Conservation (phyloP, 2,888 invertebrate genomes). For the Tiphia femorata region DNA sequence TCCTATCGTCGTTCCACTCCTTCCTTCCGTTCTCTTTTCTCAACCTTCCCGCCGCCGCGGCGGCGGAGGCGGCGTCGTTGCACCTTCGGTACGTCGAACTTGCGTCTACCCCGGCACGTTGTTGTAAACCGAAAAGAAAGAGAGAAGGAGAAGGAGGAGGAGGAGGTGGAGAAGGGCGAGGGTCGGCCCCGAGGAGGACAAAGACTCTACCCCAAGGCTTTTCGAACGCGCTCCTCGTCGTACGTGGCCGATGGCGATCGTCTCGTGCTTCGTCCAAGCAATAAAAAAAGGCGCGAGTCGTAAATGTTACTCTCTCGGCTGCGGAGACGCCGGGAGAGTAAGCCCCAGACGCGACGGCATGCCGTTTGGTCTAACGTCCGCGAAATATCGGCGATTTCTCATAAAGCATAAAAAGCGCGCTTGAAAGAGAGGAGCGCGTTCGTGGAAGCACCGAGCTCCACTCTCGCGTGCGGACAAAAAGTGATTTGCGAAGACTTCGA, state of each 20-base stretch:
- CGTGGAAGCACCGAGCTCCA: neutral
- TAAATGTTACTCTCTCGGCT: constrained; percentile 39
- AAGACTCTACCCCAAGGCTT: constrained; percentile 24
- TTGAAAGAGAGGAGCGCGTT: neutral
- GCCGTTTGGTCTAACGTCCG: constrained; percentile 24
- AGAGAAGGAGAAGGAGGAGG: constrained; percentile 35
- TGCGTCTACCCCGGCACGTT: constrained; percentile 21
- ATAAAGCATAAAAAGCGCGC: constrained; percentile 15
- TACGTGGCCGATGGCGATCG: neutral
- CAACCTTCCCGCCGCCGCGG: neutral
- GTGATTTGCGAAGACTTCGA: constrained; percentile 16
- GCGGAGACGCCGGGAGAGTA: no score
- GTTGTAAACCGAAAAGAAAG: constrained; percentile 25
- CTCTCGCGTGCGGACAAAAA: constrained; percentile 15
- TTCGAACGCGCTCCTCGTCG: constrained; percentile 14
- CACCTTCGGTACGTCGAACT: constrained; percentile 16
- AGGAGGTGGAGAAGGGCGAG: no score
- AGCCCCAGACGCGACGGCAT: no score
- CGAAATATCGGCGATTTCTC: constrained; percentile 32
- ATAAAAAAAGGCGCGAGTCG: constrained; percentile 25
- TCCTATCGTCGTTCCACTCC: neutral
- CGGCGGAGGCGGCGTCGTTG: constrained; percentile 9
- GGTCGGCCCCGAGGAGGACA: constrained; percentile 32
- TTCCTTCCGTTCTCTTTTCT: neutral
- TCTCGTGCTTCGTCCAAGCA: constrained; percentile 9